A percentile compares a stretch with the other conserved stretches of the same genome.
Conservation (phyloP, 1,140 invertebrate species). For the Callitettix versicolor region DNA sequence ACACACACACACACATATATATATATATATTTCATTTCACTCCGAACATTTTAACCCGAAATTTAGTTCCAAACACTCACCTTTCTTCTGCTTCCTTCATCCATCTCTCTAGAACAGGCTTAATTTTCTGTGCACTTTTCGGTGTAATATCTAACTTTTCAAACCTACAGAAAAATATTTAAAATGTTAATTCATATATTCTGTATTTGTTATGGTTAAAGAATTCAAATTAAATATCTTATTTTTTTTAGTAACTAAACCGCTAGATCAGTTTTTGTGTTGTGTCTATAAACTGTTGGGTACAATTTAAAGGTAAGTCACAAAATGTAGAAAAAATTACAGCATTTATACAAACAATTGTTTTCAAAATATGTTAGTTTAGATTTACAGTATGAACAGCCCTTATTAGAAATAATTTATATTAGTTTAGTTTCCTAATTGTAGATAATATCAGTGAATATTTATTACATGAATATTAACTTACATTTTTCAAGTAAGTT, state of each 20-base stretch:
- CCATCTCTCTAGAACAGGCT: constrained; percentile 94
- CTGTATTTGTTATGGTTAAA: no score
- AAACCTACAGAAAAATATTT: constrained; percentile 59
- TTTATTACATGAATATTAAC: no score
- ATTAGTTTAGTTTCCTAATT: not conserved
- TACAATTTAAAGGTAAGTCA: no score
- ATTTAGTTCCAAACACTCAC: constrained; percentile 51
- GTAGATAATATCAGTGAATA: constrained; percentile 15
- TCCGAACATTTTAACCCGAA: no score
- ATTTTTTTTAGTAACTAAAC: no score
- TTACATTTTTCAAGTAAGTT: no score
- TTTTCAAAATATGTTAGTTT: not conserved
- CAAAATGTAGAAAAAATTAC: no score
- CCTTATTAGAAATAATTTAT: not conserved
- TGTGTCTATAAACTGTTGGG: no score
- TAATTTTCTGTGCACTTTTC: constrained; percentile 98
- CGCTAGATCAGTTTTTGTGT: no score
- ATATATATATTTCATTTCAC: no score
- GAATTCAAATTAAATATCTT: no score
- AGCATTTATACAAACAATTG: not conserved
- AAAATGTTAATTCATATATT: constrained; percentile 7
- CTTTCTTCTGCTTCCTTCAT: constrained; percentile 96
- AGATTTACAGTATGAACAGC: not conserved
- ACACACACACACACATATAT: no score
- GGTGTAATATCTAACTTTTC: constrained; percentile 99